phyloP scores from a whole-genome alignment of 2,113 vertebrate genomes.

The Phaethon lepturus region DNA sequence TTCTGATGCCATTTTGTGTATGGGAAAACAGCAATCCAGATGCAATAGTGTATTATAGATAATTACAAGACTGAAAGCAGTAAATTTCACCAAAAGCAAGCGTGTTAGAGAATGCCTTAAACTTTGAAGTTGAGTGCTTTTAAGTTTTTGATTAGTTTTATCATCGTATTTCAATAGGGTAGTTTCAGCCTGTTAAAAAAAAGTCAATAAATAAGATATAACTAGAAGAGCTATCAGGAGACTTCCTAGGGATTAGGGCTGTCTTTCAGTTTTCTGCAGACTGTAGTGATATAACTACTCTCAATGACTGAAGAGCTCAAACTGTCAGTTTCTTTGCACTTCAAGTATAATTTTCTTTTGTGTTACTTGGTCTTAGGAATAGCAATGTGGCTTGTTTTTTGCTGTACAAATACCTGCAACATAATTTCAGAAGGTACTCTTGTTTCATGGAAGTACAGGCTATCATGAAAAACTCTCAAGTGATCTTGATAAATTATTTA shows the following conservation, averaged over 20 bases:
- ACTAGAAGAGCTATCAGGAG: background rate
- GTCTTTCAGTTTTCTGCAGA: background rate
- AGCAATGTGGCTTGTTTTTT: background rate
- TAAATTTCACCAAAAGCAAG: background rate
- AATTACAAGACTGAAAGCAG: background rate
- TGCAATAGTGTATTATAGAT: background rate
- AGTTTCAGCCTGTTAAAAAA: background rate
- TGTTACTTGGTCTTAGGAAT: background rate
- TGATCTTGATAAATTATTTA: background rate
- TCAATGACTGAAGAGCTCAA: background rate
- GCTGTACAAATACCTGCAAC: background rate
- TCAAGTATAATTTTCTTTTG: slow-evolving; percentile 6
- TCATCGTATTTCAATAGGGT: background rate
- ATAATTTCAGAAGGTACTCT: slow-evolving; percentile 2
- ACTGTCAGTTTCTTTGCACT: background rate
- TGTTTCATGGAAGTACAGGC: background rate
- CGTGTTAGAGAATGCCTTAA: background rate
- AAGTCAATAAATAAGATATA: background rate
- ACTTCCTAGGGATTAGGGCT: slow-evolving; percentile 4
- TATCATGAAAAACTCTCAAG: background rate
- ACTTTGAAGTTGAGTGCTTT: background rate
- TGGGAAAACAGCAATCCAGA: slow-evolving; percentile 1
- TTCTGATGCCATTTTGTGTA: slow-evolving; percentile 7
- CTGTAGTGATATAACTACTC: background rate
- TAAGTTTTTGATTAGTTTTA: slow-evolving; percentile 14